Evolutionary conservation across 2,797 vertebrate genomes (phyloP).

Genomic region (Brachymystax lenok): DNA sequence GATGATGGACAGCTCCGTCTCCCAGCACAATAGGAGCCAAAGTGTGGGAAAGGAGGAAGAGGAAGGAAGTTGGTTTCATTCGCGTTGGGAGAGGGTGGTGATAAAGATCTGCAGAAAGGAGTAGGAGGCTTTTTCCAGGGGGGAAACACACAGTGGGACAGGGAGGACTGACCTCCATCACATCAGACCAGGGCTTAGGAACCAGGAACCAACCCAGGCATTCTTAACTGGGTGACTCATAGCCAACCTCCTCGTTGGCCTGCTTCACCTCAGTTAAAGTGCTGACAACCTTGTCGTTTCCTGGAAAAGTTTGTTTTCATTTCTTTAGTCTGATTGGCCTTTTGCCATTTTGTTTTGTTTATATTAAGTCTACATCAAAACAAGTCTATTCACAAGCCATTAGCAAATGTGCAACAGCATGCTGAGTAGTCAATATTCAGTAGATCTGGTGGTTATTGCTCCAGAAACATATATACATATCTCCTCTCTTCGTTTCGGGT

Average conservation of each 20-base stretch:
- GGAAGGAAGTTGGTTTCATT: conserved; percentile 47
- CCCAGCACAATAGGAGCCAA: conserved; percentile 33
- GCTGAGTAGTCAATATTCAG: too few species aligned
- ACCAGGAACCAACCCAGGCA: neutral
- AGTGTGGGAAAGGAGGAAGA: conserved; percentile 51
- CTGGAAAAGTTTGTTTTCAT: too few species aligned
- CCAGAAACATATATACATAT: too few species aligned
- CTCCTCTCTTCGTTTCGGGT: neutral
- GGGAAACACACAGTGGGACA: conserved; percentile 13
- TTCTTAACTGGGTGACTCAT: neutral
- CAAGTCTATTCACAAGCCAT: too few species aligned
- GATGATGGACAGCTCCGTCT: conserved; percentile 20
- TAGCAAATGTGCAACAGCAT: too few species aligned
- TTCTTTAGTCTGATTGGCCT: too few species aligned
- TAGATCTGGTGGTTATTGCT: too few species aligned
- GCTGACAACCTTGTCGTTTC: too few species aligned
- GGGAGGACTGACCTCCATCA: conserved; percentile 26
- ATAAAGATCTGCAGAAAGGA: conserved; percentile 42
- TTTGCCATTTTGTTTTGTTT: too few species aligned
- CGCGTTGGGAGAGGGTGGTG: conserved; percentile 20
- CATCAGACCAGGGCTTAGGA: neutral
- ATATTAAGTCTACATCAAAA: too few species aligned
- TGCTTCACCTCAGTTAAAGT: neutral
- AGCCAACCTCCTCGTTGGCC: neutral
- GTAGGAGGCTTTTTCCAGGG: conserved; percentile 37